Conservation (phyloP, 2,888 invertebrate species). For the Ennomos erosarius region DNA sequence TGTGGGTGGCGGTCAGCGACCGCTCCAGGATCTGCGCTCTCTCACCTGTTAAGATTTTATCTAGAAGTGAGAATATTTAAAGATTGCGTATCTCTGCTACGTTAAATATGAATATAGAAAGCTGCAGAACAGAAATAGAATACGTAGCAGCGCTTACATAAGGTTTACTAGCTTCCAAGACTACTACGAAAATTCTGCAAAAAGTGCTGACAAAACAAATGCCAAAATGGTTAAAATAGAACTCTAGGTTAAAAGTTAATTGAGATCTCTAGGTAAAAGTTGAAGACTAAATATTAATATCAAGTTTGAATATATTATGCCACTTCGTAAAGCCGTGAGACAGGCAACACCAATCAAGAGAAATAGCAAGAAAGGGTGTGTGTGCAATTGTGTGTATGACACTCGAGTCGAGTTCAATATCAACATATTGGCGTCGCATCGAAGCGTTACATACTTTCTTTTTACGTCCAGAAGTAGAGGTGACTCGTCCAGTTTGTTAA, state of each 20-base stretch:
- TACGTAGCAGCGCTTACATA: too few relatives aligned
- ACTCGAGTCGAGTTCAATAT: constrained; percentile 36
- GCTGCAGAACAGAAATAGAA: too few relatives aligned
- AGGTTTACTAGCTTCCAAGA: too few relatives aligned
- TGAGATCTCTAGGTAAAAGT: too few relatives aligned
- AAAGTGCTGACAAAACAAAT: too few relatives aligned
- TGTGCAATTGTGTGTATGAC: constrained; percentile 17
- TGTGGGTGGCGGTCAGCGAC: constrained; percentile 60
- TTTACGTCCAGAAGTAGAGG: constrained; percentile 60
- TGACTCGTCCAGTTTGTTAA: constrained; percentile 70
- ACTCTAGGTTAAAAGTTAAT: too few relatives aligned
- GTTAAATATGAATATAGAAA: too few relatives aligned
- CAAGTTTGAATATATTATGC: constrained; percentile 1
- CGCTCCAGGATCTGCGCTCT: constrained; percentile 46
- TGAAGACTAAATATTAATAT: too few relatives aligned
- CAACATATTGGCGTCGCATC: constrained; percentile 45
- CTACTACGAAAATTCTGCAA: too few relatives aligned
- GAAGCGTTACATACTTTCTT: constrained; percentile 70
- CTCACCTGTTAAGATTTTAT: constrained; percentile 34
- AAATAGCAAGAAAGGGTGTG: constrained; percentile 35
- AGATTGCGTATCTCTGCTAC: not conserved
- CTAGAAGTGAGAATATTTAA: constrained; percentile 6
- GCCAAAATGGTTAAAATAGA: too few relatives aligned
- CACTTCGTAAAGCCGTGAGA: constrained; percentile 11
- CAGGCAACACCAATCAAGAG: constrained; percentile 33